A percentile compares a stretch with the other conserved stretches of the same genome.
Conservation (phyloP, 2,113 vertebrate genomes). For the Lophius piscatorius region DNA sequence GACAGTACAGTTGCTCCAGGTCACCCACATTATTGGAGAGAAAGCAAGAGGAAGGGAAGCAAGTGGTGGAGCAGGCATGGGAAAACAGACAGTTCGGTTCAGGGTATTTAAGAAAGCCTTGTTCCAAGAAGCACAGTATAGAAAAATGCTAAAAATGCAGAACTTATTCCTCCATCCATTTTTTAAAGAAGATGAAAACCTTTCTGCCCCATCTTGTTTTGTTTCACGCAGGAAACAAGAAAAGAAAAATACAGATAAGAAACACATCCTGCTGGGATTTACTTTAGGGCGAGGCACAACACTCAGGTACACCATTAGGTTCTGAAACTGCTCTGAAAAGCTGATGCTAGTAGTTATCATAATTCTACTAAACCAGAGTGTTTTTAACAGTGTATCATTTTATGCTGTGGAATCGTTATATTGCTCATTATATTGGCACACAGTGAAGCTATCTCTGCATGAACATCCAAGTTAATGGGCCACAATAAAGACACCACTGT, state of each 20-base stretch:
- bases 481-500: slow-evolving; percentile 79
- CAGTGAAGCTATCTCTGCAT: slow-evolving; percentile 67
- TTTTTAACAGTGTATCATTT: slow-evolving; percentile 62
- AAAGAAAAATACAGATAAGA: slow-evolving; percentile 6
- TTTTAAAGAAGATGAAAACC: slow-evolving; percentile 6
- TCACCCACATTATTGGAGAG: slow-evolving; percentile 63
- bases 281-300: neutral
- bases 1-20: slow-evolving; percentile 54
- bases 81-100: slow-evolving; percentile 10
- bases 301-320: slow-evolving; percentile 10
- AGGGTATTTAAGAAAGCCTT: neutral
- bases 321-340: slow-evolving; percentile 27
- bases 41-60: slow-evolving; percentile 31
- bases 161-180: slow-evolving; percentile 1
- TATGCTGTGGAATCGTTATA: slow-evolving; percentile 58
- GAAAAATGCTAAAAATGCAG: slow-evolving; percentile 1
- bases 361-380: slow-evolving; percentile 57
- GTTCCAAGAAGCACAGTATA: neutral
- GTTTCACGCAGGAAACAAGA: slow-evolving; percentile 4
- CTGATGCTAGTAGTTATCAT: slow-evolving; percentile 51
- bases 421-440: slow-evolving; percentile 73
- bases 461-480: slow-evolving; percentile 76
- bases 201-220: slow-evolving; percentile 1
- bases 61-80: slow-evolving; percentile 11
- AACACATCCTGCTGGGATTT: slow-evolving; percentile 10